Conservation (phyloP, 2,113 vertebrate species). For the Apistogramma diplotaenia region DNA sequence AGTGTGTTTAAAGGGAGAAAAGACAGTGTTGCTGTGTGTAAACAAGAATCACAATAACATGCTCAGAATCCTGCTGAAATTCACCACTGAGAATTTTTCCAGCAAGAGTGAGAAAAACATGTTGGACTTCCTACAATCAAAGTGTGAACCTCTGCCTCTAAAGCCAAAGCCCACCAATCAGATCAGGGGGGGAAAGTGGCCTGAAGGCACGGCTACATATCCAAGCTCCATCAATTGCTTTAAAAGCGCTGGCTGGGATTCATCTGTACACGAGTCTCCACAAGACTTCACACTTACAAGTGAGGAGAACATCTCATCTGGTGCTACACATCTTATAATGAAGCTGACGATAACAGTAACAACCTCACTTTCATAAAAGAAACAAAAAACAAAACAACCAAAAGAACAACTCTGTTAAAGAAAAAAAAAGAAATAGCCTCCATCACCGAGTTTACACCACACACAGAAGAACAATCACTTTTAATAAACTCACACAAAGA, state of each 20-base stretch:
- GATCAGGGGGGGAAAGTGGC: neutral
- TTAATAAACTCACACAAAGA: conserved; percentile 1
- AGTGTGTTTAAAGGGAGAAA: conserved; percentile 13
- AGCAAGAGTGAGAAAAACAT: neutral
- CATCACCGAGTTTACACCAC: neutral
- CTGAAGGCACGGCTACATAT: conserved; percentile 17
- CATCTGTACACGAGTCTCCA: neutral
- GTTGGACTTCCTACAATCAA: neutral
- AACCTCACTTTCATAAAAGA: neutral
- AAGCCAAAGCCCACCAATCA: neutral
- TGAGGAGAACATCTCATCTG: neutral
- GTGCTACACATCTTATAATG: neutral
- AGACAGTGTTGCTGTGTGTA: neutral
- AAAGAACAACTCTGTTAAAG: neutral
- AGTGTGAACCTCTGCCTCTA: conserved; percentile 10
- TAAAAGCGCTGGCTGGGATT: neutral
- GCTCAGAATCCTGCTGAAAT: neutral
- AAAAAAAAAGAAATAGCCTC: neutral
- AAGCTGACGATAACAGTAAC: neutral
- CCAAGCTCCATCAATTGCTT: conserved; percentile 14
- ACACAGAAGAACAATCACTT: conserved; percentile 1
- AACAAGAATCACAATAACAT: neutral
- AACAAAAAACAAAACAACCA: fast-evolving
- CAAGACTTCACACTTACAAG: neutral
- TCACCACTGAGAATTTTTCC: neutral